Percentiles rank a stretch among this genome's conserved stretches.
Evolutionary conservation across 2,113 vertebrate species (phyloP).

Genomic region (Pygoscelis antarcticus): DNA sequence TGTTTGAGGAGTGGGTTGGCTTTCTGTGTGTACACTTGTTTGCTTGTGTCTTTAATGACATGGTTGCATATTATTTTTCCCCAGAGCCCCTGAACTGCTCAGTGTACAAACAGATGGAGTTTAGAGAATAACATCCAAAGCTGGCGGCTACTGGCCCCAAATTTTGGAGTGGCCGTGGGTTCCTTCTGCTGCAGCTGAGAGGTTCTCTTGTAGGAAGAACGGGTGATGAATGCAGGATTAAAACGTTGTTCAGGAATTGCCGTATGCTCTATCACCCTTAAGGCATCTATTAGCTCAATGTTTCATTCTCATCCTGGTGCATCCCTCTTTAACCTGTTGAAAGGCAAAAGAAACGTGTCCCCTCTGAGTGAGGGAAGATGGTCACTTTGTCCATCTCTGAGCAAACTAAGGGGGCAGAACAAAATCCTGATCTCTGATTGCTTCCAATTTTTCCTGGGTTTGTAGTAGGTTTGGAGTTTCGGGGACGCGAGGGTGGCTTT

Average conservation of each 20-base stretch:
- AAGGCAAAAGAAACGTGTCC: background rate
- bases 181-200: background rate
- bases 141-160: background rate
- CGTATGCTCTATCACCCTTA: background rate
- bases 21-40: background rate
- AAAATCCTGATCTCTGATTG: background rate
- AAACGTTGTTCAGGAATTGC: background rate
- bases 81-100: background rate
- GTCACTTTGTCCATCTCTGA: rapidly evolving
- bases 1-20: background rate
- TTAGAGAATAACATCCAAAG: background rate
- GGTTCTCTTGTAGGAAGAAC: background rate
- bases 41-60: background rate
- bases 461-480: background rate
- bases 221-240: background rate
- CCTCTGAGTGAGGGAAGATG: background rate
- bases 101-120: background rate
- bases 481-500: background rate
- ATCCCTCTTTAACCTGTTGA: background rate
- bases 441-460: background rate
- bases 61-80: background rate
- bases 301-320: background rate
- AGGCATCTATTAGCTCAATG: background rate
- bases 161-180: background rate
- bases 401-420: background rate